Base-by-base conservation (phyloP, 37 sponge, comb jelly and placozoan species). In the Cladorhizidae sp. region DNA sequence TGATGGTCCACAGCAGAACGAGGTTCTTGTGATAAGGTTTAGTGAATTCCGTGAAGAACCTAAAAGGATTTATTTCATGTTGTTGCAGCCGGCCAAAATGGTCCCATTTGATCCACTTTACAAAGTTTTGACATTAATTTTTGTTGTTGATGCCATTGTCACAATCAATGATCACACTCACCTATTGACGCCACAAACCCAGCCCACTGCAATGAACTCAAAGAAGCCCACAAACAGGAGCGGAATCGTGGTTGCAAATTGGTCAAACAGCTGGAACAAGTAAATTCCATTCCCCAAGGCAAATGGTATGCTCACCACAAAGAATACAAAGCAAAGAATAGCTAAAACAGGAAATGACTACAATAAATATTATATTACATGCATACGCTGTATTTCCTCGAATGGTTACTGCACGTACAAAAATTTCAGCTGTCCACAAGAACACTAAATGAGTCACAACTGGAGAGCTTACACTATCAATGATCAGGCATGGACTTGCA, bases 141-240 rank as follows among this genome's bases (percentile, higher is more conserved):
- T n/a, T n/a, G n/a, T n/a, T n/a, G n/a, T n/a, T n/a, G n/a, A n/a
- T n/a, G n/a, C n/a, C n/a, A n/a, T n/a, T n/a, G n/a, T n/a, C n/a
- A 45, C 49, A 45, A 45, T 12, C 9, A 45, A 12, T 45, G 49
- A 45, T 45, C 8, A 45, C 26, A 41, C 41, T 26, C 58, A 95
- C 96, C 78, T 90, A 7, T 78, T 61, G 33, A 88, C 81, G 0
- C 98, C 98, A 80, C 80, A 93, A 31, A 93, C 91, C 96, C 96
- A 98, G n/a, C 87, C 77, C 17, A 98, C 73, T 72, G 89, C 94
- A 83, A 95, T 85, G 40, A 88, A 87, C 82, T 98, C 98, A 77
- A 87, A 93, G 76, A 98, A 86, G 1, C 91, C 96, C 38, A 95
- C 82, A 32, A 93, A 51, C 63, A 98, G 84, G 20, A 98, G 79